Conservation (phyloP, 2,797 vertebrate species). For the Lateolabrax maculatus region DNA sequence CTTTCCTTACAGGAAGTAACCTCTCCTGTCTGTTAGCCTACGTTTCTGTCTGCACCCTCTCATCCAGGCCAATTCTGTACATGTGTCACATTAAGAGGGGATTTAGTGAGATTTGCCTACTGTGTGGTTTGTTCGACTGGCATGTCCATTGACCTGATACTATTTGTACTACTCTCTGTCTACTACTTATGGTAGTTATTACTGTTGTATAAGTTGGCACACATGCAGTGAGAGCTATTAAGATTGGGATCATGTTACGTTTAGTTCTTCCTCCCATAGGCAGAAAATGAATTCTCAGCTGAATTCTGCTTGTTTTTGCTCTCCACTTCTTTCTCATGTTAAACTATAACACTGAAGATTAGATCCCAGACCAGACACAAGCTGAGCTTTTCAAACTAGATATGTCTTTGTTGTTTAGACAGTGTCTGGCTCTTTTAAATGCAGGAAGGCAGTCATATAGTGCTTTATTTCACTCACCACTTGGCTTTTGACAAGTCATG, state of each 20-base stretch:
- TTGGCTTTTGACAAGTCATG: neutral
- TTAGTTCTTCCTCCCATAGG: slow-evolving; percentile 63
- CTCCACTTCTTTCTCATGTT: slow-evolving; percentile 6
- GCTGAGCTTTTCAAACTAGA: slow-evolving; percentile 27
- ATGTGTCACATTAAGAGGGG: slow-evolving; percentile 45
- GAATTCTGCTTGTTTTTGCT: slow-evolving; percentile 51
- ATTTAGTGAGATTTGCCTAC: slow-evolving; percentile 49
- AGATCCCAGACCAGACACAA: slow-evolving; percentile 32
- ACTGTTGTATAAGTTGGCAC: slow-evolving; percentile 67
- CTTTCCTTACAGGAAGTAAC: slow-evolving; percentile 67
- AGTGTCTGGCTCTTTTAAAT: neutral
- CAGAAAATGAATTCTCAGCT: slow-evolving; percentile 65
- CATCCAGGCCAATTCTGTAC: slow-evolving; percentile 18
- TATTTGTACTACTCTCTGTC: slow-evolving; percentile 52
- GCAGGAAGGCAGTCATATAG: neutral
- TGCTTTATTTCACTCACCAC: neutral
- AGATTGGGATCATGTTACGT: slow-evolving; percentile 73
- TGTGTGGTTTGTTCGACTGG: slow-evolving; percentile 53
- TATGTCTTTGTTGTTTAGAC: slow-evolving; percentile 18
- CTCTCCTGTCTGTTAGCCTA: slow-evolving; percentile 32
- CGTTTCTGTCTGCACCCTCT: slow-evolving; percentile 14
- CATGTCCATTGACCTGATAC: slow-evolving; percentile 54
- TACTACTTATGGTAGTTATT: slow-evolving; percentile 66
- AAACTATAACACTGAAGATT: slow-evolving; percentile 41
- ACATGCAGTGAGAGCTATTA: slow-evolving; percentile 54